phyloP scores from a whole-genome alignment of 1,140 invertebrate species.

The Glossosoma conforme region DNA sequence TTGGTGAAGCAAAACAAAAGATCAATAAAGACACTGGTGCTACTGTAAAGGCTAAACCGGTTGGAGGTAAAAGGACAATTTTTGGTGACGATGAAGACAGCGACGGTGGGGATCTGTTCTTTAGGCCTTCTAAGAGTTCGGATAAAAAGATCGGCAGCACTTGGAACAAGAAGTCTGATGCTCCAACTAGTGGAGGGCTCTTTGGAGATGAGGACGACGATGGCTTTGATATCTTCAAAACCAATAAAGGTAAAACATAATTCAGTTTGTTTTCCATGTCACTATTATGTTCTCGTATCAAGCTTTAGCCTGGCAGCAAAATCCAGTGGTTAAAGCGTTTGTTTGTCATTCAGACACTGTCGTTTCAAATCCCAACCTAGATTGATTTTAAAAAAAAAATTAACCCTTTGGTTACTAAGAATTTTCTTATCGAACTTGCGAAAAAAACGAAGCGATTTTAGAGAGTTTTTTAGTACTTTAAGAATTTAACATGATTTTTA shows the following conservation, averaged over 20 bases:
- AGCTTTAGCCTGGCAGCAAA: too few species aligned
- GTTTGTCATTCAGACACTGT: too few species aligned
- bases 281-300: too few species aligned
- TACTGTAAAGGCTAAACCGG: constrained; percentile 6
- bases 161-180: constrained; percentile 10
- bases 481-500: too few species aligned
- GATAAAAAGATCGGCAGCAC: constrained; percentile 8
- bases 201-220: constrained; percentile 16
- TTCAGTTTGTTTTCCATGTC: too few species aligned
- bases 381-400: too few species aligned
- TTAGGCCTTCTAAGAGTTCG: background rate
- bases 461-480: too few species aligned
- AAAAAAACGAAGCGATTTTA: too few species aligned
- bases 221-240: constrained; percentile 21
- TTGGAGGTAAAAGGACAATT: constrained; percentile 8
- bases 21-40: background rate
- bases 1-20: constrained; percentile 4
- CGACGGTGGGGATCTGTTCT: constrained; percentile 23
- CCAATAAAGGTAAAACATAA: constrained; percentile 19
- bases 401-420: too few species aligned
- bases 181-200: background rate
- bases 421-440: too few species aligned
- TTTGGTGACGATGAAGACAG: constrained; percentile 2
- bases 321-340: too few species aligned
- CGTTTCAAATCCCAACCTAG: too few species aligned